A percentile compares a stretch with the other conserved stretches of the same genome.
Evolutionary conservation across 2,113 vertebrate genomes (phyloP).

Genomic region (Chionodraco myersi): DNA sequence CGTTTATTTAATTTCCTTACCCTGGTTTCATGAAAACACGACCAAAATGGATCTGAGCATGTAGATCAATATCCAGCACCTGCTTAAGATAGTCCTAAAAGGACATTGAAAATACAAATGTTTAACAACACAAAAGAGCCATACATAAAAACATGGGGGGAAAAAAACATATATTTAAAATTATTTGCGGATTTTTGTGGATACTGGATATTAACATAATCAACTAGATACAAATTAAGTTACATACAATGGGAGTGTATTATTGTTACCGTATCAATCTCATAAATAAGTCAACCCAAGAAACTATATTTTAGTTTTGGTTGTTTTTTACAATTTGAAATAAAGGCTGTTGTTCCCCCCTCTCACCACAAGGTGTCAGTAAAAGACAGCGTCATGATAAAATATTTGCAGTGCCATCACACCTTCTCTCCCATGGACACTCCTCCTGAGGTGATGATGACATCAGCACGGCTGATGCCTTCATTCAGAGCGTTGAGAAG

Average conservation of each 20-base stretch:
- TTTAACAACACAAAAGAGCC: neutral
- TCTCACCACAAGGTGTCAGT: constrained; percentile 74
- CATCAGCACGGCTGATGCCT: constrained; percentile 98
- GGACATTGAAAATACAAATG: neutral
- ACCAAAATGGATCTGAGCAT: constrained; percentile 99
- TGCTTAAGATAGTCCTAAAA: constrained; percentile 99
- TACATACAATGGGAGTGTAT: neutral
- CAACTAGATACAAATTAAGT: neutral
- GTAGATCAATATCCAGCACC: constrained; percentile 99
- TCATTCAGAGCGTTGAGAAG: constrained; percentile 99
- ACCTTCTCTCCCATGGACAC: constrained; percentile 99
- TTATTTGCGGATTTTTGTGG: neutral
- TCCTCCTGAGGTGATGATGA: constrained; percentile 99
- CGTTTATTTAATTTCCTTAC: constrained; percentile 80
- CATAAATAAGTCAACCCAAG: neutral
- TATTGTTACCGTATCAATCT: neutral
- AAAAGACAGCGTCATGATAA: constrained; percentile 30
- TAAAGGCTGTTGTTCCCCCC: neutral
- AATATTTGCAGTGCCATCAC: constrained; percentile 22
- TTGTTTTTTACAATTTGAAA: neutral
- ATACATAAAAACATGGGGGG: neutral
- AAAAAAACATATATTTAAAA: neutral
- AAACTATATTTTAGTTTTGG: neutral
- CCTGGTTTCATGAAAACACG: constrained; percentile 99
- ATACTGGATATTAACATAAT: neutral